Evolutionary conservation across 2,888 invertebrate species (phyloP).

Genomic region (Drosophila subquinaria): DNA sequence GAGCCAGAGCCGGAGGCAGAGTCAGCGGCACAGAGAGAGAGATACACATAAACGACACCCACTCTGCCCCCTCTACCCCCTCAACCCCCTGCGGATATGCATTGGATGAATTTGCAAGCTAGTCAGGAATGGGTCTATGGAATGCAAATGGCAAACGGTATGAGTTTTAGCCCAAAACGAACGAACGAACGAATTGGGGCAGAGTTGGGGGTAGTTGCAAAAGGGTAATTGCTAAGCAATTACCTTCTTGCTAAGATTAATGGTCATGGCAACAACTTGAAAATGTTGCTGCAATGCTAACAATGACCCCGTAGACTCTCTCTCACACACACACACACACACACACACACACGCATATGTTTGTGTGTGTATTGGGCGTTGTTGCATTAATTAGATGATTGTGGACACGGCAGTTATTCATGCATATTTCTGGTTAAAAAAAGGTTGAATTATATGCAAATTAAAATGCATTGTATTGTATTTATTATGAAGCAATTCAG

Average conservation of each 20-base stretch:
- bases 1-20: slow-evolving; percentile 46
- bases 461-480: slow-evolving; percentile 54
- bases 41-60: slow-evolving; percentile 12
- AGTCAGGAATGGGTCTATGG: slow-evolving; percentile 33
- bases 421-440: slow-evolving; percentile 47
- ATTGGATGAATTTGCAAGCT: slow-evolving; percentile 66
- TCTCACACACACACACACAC: slow-evolving; percentile 1
- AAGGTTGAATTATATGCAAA: slow-evolving; percentile 60
- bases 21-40: slow-evolving; percentile 33
- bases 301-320: slow-evolving; percentile 57
- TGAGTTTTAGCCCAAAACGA: slow-evolving; percentile 16
- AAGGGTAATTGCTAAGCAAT: slow-evolving; percentile 81
- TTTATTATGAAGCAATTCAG: slow-evolving; percentile 49
- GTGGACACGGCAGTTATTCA: slow-evolving; percentile 58
- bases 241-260: slow-evolving; percentile 81
- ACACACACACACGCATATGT: slow-evolving; percentile 4
- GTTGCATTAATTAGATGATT: slow-evolving; percentile 61
- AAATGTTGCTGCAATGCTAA: slow-evolving; percentile 79
- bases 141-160: slow-evolving; percentile 23
- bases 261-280: slow-evolving; percentile 81
- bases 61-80: no score
- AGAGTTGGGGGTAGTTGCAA: slow-evolving; percentile 31
- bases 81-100: slow-evolving; percentile 26
- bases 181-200: background rate
- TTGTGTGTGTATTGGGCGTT: slow-evolving; percentile 26